phyloP scores from a whole-genome alignment of 2,113 vertebrate genomes.

The Mormyrus iriodes region DNA sequence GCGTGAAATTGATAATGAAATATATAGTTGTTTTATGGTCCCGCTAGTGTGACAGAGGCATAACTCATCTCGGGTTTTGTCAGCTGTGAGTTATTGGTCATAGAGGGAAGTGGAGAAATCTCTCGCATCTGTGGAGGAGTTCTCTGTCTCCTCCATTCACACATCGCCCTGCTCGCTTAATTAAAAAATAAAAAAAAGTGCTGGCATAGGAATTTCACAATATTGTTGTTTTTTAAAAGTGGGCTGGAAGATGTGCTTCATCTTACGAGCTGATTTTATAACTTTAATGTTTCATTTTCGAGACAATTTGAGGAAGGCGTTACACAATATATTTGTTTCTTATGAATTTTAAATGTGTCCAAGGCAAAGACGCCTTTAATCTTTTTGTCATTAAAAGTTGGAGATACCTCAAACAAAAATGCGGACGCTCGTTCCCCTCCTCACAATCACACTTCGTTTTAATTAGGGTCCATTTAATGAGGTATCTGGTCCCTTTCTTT shows the following conservation, averaged over 20 bases:
- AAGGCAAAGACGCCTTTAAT: constrained; percentile 45
- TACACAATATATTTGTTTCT: neutral
- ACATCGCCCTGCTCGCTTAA: constrained; percentile 33
- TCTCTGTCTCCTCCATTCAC: constrained; percentile 37
- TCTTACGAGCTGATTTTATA: constrained; percentile 41
- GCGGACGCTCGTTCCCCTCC: neutral
- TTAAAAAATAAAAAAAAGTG: constrained; percentile 38
- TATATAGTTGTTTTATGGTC: constrained; percentile 64
- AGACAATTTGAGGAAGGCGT: neutral
- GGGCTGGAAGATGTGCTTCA: constrained; percentile 22
- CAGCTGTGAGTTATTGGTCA: constrained; percentile 67
- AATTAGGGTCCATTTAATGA: constrained; percentile 9
- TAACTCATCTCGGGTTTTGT: constrained; percentile 63
- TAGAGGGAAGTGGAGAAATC: constrained; percentile 42
- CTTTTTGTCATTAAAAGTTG: constrained; percentile 42
- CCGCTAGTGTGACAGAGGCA: constrained; percentile 59
- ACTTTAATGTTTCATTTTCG: constrained; percentile 46
- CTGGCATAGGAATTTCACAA: constrained; percentile 40
- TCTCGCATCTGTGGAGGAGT: constrained; percentile 31
- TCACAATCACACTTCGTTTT: neutral
- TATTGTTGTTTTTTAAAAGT: constrained; percentile 42
- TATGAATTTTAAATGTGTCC: constrained; percentile 31
- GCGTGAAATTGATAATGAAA: constrained; percentile 71
- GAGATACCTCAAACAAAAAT: neutral
- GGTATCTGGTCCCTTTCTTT: neutral